These are phyloP conservation scores for Melanotaenia duboulayi DNA, from an alignment of 2,113 vertebrate species.

Conservation along the genomic window DNA sequence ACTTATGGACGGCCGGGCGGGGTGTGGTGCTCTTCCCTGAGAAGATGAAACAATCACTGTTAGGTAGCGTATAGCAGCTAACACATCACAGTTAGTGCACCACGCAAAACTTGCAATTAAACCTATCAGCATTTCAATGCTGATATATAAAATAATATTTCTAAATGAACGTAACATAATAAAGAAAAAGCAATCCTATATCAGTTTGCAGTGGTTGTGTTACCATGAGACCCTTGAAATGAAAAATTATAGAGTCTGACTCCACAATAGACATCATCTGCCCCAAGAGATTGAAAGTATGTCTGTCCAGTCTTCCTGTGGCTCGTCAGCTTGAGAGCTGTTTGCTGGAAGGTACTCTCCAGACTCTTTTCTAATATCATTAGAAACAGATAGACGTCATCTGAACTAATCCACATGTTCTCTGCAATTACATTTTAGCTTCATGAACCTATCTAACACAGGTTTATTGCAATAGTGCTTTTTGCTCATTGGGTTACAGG, in stretches of 20 bases:
- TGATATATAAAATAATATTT: background rate
- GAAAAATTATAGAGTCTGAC: conserved; percentile 4
- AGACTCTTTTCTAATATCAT: conserved; percentile 81
- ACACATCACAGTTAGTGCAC: conserved; percentile 44
- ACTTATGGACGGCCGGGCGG: conserved; percentile 15
- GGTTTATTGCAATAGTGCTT: conserved; percentile 52
- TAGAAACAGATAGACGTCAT: conserved; percentile 72
- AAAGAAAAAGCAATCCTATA: conserved; percentile 15
- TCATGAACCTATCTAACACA: conserved; percentile 57
- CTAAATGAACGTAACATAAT: background rate
- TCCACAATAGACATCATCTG: conserved; percentile 4
- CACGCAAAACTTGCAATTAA: background rate
- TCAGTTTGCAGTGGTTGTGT: conserved; percentile 9
- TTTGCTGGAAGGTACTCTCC: conserved; percentile 72
- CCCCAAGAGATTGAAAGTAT: conserved; percentile 39
- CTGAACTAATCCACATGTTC: conserved; percentile 72
- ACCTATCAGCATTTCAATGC: conserved; percentile 11
- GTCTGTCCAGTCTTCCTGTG: conserved; percentile 10
- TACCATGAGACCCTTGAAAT: conserved; percentile 51
- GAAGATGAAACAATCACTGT: conserved; percentile 16
- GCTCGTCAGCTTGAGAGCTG: conserved; percentile 51
- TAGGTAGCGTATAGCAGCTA: conserved; percentile 33
- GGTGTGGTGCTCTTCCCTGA: conserved; percentile 42
- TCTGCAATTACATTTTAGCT: conserved; percentile 74
- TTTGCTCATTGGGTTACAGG: conserved; percentile 49